Evolutionary conservation across 2,113 vertebrate species (phyloP).

Genomic region (Geococcyx californianus): DNA sequence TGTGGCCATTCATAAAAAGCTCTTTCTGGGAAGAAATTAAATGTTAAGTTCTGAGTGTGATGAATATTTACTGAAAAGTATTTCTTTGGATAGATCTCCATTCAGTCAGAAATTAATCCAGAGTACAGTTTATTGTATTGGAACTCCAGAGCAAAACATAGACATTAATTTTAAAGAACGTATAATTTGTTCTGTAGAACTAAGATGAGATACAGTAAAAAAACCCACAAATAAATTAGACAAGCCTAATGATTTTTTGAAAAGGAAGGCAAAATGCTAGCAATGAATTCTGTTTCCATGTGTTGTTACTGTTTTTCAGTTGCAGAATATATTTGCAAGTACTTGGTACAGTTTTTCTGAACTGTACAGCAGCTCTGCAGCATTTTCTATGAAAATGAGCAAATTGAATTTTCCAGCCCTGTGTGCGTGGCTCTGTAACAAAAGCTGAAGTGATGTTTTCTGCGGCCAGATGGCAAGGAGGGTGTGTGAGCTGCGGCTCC

Average conservation of each 20-base stretch:
- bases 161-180: neutral
- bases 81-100: neutral
- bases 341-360: neutral
- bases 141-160: neutral
- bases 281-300: neutral
- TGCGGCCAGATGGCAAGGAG: constrained; percentile 16
- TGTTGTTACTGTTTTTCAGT: neutral
- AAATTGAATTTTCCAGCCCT: neutral
- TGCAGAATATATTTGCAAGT: neutral
- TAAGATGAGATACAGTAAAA: neutral
- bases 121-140: neutral
- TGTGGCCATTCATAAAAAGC: neutral
- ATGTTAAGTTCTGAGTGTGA: neutral
- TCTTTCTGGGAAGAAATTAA: neutral
- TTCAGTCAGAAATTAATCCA: neutral
- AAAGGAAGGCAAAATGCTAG: neutral
- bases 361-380: neutral
- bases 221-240: neutral
- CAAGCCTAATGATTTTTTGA: neutral
- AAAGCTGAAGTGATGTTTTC: neutral
- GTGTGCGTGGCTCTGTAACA: neutral
- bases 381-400: neutral
- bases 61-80: neutral
- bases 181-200: neutral
- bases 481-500: neutral